These are phyloP conservation scores for Leptinotarsa texana DNA, from an alignment of 1,140 invertebrate genomes.

Conservation along the genomic window DNA sequence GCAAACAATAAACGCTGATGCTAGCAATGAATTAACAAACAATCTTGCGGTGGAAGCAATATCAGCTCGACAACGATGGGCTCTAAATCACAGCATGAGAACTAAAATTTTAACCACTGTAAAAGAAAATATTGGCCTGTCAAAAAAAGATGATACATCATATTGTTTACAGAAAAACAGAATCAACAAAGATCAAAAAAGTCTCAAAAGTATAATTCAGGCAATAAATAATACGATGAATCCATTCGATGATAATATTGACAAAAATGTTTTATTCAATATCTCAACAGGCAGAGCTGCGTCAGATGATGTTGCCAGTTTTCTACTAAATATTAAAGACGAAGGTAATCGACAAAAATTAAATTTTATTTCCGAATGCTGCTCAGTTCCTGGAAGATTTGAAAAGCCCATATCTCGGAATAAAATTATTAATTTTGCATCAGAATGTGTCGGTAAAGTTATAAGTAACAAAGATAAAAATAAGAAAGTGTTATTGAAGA, in stretches of 20 bases:
- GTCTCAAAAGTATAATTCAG: constrained; percentile 22
- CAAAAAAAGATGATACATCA: not conserved
- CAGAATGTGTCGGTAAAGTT: constrained; percentile 31
- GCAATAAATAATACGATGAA: constrained; percentile 42
- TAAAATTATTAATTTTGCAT: constrained; percentile 39
- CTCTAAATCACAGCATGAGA: constrained; percentile 34
- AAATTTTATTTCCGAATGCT: constrained; percentile 38
- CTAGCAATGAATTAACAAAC: constrained; percentile 30
- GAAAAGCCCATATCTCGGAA: constrained; percentile 39
- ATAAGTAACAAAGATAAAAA: constrained; percentile 40
- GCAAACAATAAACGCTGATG: constrained; percentile 38
- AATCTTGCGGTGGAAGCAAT: constrained; percentile 27
- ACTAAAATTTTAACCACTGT: constrained; percentile 28
- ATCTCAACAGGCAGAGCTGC: constrained; percentile 33
- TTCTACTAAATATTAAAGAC: constrained; percentile 18
- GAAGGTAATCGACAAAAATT: constrained; percentile 26
- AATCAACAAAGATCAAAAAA: constrained; percentile 24
- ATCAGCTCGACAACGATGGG: constrained; percentile 34
- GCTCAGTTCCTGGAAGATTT: constrained; percentile 34
- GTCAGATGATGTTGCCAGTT: constrained; percentile 13
- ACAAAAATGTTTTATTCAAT: constrained; percentile 35
- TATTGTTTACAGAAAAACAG: constrained; percentile 1
- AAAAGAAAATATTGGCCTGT: constrained; percentile 1
- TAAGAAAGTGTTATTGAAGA: constrained; percentile 39
- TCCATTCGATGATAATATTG: constrained; percentile 43